phyloP scores from a whole-genome alignment of 2,797 vertebrate species.

The Cryptoprocta ferox region DNA sequence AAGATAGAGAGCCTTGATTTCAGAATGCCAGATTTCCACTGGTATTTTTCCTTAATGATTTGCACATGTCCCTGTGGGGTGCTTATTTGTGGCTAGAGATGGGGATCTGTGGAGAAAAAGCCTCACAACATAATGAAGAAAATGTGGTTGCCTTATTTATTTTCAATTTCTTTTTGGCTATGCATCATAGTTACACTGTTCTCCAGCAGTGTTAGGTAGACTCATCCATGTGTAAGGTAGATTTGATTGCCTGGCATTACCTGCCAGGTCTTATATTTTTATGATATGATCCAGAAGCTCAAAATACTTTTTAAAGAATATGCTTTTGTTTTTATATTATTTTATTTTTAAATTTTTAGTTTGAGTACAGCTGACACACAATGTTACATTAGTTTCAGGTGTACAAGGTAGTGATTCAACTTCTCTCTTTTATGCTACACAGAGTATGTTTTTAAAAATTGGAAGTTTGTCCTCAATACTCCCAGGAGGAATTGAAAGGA shows the following conservation, averaged over 20 bases:
- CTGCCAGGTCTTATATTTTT: background rate
- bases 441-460: constrained; percentile 9
- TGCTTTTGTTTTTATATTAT: background rate
- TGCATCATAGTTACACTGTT: background rate
- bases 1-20: constrained; percentile 9
- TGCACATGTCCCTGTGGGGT: background rate
- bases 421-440: background rate
- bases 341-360: background rate
- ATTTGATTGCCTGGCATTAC: background rate
- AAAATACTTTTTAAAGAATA: background rate
- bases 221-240: background rate
- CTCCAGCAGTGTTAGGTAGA: background rate
- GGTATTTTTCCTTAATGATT: constrained; percentile 34
- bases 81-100: background rate
- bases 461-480: constrained; percentile 36
- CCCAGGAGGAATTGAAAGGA: background rate
- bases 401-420: background rate
- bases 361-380: background rate
- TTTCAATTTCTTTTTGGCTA: background rate
- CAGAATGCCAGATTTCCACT: background rate
- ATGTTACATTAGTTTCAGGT: background rate
- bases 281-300: background rate
- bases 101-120: background rate
- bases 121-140: background rate
- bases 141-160: background rate